These are phyloP conservation scores for Graphium colonna DNA, from an alignment of 2,888 invertebrate species.

Conservation along the genomic window DNA sequence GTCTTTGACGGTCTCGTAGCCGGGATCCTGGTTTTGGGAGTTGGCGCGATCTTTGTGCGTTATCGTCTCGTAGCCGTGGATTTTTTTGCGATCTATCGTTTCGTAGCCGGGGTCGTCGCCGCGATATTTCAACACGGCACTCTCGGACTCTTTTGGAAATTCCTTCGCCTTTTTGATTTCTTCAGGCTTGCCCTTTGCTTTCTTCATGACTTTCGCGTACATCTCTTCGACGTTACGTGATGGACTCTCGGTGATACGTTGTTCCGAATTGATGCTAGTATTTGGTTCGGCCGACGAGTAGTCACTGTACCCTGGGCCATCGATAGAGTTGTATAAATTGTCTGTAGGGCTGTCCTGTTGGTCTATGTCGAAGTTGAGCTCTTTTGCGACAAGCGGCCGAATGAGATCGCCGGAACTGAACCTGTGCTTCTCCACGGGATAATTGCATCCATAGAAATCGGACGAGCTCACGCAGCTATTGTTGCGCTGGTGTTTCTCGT, in stretches of 20 bases:
- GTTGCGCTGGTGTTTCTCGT: slow-evolving; percentile 75
- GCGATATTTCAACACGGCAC: slow-evolving; percentile 48
- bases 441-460: slow-evolving; percentile 77
- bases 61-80: slow-evolving; percentile 83
- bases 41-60: slow-evolving; percentile 58
- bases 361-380: slow-evolving; percentile 68
- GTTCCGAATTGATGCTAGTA: slow-evolving; percentile 51
- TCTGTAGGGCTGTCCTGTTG: slow-evolving; percentile 49
- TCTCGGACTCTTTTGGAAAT: slow-evolving; percentile 40
- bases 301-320: slow-evolving; percentile 55
- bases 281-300: slow-evolving; percentile 58
- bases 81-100: slow-evolving; percentile 72
- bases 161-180: slow-evolving; percentile 55
- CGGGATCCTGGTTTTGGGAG: slow-evolving; percentile 79
- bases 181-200: slow-evolving; percentile 75
- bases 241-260: slow-evolving; percentile 76
- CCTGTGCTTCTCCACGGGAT: slow-evolving; percentile 73
- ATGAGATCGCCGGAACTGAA: slow-evolving; percentile 73
- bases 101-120: slow-evolving; percentile 75
- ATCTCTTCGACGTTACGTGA: slow-evolving; percentile 90
- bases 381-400: slow-evolving; percentile 69
- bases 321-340: slow-evolving; percentile 67
- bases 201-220: slow-evolving; percentile 93
- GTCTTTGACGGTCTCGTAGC: slow-evolving; percentile 81
- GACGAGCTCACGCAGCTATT: slow-evolving; percentile 77